These are phyloP conservation scores for Tichodroma muraria DNA, from an alignment of 2,113 vertebrate species.

Conservation along the genomic window DNA sequence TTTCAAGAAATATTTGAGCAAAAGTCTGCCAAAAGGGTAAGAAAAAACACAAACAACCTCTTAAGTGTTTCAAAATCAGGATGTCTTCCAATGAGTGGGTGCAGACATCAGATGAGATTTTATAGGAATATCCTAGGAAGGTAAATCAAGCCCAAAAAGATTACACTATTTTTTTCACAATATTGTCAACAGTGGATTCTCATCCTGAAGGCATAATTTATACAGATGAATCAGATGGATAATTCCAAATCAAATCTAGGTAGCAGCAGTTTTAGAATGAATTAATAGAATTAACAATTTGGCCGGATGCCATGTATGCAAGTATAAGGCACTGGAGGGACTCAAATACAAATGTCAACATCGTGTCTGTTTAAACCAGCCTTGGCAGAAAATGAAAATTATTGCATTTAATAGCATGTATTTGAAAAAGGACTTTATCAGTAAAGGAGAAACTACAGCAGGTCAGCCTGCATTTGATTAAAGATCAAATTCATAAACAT, in stretches of 20 bases:
- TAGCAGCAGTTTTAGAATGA: not conserved
- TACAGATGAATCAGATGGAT: not conserved
- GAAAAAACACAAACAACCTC: not conserved
- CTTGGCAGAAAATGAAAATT: not conserved
- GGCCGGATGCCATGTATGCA: not conserved
- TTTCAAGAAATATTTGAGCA: not conserved
- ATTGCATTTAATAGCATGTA: not conserved
- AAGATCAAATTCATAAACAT: not conserved
- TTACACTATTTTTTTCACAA: not conserved
- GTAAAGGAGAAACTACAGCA: not conserved
- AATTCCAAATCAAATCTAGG: not conserved
- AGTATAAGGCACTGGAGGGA: not conserved
- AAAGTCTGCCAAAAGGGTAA: not conserved
- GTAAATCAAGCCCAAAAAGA: not conserved
- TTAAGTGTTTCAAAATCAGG: not conserved
- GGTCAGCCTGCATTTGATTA: not conserved
- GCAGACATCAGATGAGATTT: not conserved
- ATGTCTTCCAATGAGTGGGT: not conserved
- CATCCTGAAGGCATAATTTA: not conserved
- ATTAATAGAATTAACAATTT: not conserved
- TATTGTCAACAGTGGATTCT: not conserved
- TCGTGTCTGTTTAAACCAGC: not conserved
- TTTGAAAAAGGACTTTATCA: not conserved
- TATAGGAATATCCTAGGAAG: not conserved
- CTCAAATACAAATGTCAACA: not conserved